Evolutionary conservation across 1,140 invertebrate species (phyloP), one percentile per base, ranked within the genome.

Genomic region (Lepidurus couesii): DNA sequence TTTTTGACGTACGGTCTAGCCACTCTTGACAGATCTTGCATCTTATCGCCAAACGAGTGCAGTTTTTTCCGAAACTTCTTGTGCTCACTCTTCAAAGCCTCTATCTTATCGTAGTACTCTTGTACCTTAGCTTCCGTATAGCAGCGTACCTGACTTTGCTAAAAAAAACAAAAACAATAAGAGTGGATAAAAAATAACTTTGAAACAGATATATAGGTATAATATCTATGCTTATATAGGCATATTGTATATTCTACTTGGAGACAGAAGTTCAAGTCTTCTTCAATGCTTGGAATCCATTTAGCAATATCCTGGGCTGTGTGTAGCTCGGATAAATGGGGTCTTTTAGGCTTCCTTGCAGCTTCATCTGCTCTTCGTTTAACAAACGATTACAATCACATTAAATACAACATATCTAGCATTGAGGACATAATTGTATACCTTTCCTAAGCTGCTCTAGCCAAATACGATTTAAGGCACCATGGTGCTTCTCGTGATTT

Each of bases 31-130:
- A 65, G 6, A 65, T 65, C 53, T 65, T 7, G 13, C 6, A 21
- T 13, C 16, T 65, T 65, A n/a, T 21, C 53, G 21, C 53, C 53
- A 65, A 65, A 65, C 13, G n/a, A 65, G 53, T 16, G 8, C 53
- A 65, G 7, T 65, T 65, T 65, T 65, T 21, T 13, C 8, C 53
- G 53, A 21, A 65, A 65, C 13, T 0, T 21, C 8, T 65, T 65
- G n/a, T 65, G 53, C 53, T 65, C n/a, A 16, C 4, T 65, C n/a
- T 65, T 65, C 53, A 65, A 65, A 16, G 21, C 53, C 21, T 13
- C 53, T 11, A 65, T 65, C 53, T 65, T 65, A 65, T 65, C 9
- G 53, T 65, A 65, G 53, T 65, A 65, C 53, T 65, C 53, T 65
- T 65, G n/a, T n/a, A 65, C 53, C 21, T 65, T 65, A 13, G n/a